Evolutionary conservation across 2,113 vertebrate genomes (phyloP).

Genomic region (Phalacrocorax carbo): DNA sequence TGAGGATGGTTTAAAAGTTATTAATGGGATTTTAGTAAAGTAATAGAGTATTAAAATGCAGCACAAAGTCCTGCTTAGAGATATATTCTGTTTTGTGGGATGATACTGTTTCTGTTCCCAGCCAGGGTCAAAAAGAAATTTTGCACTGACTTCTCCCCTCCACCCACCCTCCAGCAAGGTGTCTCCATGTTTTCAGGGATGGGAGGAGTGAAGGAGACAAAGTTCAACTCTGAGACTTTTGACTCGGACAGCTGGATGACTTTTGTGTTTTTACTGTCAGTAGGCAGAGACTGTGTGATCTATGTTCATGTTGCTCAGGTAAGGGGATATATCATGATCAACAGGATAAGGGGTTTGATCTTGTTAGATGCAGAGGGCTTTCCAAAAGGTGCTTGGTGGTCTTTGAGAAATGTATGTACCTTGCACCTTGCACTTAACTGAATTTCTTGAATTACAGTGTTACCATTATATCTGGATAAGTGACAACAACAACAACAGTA

Average conservation of each 20-base stretch:
- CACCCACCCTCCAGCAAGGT: background rate
- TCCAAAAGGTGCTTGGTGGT: background rate
- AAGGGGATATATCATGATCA: background rate
- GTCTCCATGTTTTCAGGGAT: background rate
- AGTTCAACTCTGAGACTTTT: background rate
- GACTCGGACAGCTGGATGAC: background rate
- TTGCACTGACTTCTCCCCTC: background rate
- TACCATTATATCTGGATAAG: background rate
- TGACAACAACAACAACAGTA: background rate
- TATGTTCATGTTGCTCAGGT: background rate
- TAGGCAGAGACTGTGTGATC: background rate
- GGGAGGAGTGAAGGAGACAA: background rate
- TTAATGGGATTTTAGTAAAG: background rate
- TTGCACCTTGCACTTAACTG: background rate
- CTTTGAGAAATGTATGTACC: background rate
- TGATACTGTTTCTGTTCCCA: rapidly evolving
- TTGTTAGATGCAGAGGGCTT: background rate
- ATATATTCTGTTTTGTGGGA: background rate
- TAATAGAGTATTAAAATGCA: background rate
- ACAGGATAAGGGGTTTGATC: background rate
- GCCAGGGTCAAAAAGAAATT: background rate
- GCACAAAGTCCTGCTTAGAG: background rate
- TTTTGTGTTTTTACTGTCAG: background rate
- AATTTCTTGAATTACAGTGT: background rate
- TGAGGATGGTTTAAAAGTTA: background rate